Percentiles rank a stretch among this genome's conserved stretches.
Conservation (phyloP, 2,888 invertebrate species). For the Spisula subtruncata region DNA sequence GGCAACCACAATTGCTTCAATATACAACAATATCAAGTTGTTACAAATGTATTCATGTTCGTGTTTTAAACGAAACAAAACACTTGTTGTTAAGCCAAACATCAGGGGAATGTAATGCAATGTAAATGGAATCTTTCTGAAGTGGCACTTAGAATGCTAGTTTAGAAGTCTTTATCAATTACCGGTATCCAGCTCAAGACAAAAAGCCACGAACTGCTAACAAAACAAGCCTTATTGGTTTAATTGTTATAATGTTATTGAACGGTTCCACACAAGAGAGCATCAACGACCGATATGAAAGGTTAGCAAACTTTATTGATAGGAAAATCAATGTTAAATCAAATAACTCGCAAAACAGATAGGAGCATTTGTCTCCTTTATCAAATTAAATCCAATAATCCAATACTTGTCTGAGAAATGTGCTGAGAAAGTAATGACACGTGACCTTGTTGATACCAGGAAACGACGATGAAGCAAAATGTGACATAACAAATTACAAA, state of each 20-base stretch:
- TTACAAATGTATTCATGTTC: too few species aligned
- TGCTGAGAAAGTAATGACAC: background rate
- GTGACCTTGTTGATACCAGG: background rate
- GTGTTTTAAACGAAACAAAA: too few species aligned
- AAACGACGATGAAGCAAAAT: background rate
- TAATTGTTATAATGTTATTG: background rate
- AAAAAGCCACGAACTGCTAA: background rate
- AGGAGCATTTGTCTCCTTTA: background rate
- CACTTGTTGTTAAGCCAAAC: background rate
- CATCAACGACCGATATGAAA: background rate
- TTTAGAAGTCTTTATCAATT: background rate
- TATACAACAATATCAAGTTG: too few species aligned
- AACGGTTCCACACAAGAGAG: background rate
- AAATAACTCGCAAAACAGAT: background rate
- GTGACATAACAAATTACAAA: background rate
- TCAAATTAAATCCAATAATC: constrained; percentile 16
- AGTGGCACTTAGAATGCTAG: background rate
- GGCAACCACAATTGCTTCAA: too few species aligned
- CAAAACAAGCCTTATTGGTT: background rate
- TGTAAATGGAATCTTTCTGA: background rate
- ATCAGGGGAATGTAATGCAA: background rate
- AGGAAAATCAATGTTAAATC: constrained; percentile 16
- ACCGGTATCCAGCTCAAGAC: background rate
- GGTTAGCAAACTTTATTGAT: background rate
- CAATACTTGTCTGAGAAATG: background rate